Base-by-base conservation (phyloP, 2,113 vertebrate species). In the Psilopsiagon aurifrons region DNA sequence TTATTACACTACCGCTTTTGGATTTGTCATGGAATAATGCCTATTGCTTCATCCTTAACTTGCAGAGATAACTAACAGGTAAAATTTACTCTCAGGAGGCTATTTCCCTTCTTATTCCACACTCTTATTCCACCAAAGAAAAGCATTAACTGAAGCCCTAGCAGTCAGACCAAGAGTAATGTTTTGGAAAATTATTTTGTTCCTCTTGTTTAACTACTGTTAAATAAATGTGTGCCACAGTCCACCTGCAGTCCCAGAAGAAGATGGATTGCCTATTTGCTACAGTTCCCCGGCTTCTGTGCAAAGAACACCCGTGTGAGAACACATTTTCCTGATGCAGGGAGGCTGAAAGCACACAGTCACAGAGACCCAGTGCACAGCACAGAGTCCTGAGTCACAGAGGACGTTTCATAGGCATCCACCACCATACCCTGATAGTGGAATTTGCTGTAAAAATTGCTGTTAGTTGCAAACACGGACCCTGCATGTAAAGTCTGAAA, bases 351-450 rank as follows among this genome's bases (percentile, higher is more conserved):
- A 44, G 43, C 17, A 24, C 2, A 2, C 0, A 3, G 62, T 19
- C 9, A 19, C 10, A 7, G 24, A 23, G 59, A 9, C 10, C 24
- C 4, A 7, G 11, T 1, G 49, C 12, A 3, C 1, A 8, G 3
- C 25, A 1, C 14, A 11, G 37, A 8, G 24, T 17, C 31, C 44
- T 1, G 3, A 41, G 51, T 2, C 33, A 3, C 3, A 0, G 16
- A 0, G 17, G 18, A 9, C 13, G 1, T 18, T 33, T 24, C 55
- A 10, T 41, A 18, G 43, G 22, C 59, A 19, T 35, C 28, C 46
- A 18, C 23, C 23, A 1, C 44, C 28, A 3, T 1, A 13, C 37
- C 60, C 3, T 1, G 12, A 8, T 0, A 10, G 52, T 4, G 25
- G 29, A 28, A 54, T 9, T 28, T 49, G 11, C 59, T 28, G 22